These are phyloP conservation scores for Clinocottus analis DNA, from an alignment of 2,113 vertebrate species.

Conservation along the genomic window DNA sequence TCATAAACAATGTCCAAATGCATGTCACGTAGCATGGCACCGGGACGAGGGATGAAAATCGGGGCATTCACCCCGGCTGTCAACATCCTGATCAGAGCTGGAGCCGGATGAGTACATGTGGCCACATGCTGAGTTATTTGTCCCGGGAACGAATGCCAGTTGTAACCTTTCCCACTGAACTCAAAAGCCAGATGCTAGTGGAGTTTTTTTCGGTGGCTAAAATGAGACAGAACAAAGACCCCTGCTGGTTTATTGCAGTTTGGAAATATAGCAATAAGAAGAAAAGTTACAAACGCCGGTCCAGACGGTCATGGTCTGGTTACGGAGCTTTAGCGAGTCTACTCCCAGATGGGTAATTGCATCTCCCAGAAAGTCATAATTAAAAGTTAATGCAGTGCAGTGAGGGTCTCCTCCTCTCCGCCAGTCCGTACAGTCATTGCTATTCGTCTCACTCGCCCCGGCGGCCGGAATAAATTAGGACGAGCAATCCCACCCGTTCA, in stretches of 20 bases:
- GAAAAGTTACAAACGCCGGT: slow-evolving; percentile 23
- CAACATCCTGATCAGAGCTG: neutral
- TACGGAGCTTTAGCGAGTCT: slow-evolving; percentile 45
- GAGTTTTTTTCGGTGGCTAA: neutral
- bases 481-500: slow-evolving; percentile 59
- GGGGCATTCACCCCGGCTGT: neutral
- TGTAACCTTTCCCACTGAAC: neutral
- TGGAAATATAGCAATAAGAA: neutral
- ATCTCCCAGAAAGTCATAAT: slow-evolving; percentile 76
- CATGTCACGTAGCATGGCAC: neutral
- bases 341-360: slow-evolving; percentile 70
- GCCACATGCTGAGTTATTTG: neutral
- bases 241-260: neutral
- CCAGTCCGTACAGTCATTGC: slow-evolving; percentile 70
- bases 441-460: slow-evolving; percentile 71
- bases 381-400: slow-evolving; percentile 79
- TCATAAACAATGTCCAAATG: neutral
- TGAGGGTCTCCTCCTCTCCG: slow-evolving; percentile 65
- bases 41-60: neutral
- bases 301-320: slow-evolving; percentile 41
- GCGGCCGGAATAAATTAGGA: slow-evolving; percentile 66
- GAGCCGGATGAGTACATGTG: neutral
- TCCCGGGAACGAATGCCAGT: neutral
- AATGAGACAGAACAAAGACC: neutral
- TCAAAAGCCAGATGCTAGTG: neutral